Evolutionary conservation across 30 jellyfish, hydroid and myxozoan genomes (phyloP).

Genomic region (Chrysaora quinquecirrha): DNA sequence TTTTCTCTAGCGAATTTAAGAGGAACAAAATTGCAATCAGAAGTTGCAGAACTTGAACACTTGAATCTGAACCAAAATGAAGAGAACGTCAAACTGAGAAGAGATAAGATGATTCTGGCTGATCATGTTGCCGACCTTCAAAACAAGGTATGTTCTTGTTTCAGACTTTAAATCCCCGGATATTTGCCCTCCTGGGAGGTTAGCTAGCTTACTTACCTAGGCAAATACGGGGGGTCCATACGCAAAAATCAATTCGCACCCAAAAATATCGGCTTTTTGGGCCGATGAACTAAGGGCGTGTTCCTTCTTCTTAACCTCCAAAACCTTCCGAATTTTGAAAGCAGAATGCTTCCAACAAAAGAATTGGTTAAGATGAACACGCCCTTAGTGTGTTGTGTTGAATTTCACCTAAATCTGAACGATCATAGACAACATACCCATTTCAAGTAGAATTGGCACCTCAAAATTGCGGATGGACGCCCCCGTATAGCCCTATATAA

Average conservation of each 20-base stretch:
- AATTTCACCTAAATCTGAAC: too few species aligned
- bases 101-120: conserved; percentile 79
- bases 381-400: too few species aligned
- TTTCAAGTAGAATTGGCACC: too few species aligned
- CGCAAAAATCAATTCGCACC: not conserved
- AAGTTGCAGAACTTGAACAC: conserved; percentile 81
- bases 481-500: too few species aligned
- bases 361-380: too few species aligned
- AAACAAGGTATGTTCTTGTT: conserved; percentile 56
- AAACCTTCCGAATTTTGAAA: too few species aligned
- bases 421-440: too few species aligned
- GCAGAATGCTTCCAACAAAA: too few species aligned
- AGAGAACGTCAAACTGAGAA: conserved; percentile 70
- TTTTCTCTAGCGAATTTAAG: conserved; percentile 60
- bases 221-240: not conserved
- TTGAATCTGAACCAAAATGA: conserved; percentile 63
- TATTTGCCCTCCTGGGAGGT: not conserved
- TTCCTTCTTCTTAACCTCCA: too few species aligned
- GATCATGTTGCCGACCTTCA: conserved; percentile 86
- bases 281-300: too few species aligned
- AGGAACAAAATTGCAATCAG: conserved; percentile 71
- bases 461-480: too few species aligned
- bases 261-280: too few species aligned
- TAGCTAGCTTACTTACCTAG: not conserved
- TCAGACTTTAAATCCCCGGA: not conserved